Conservation (phyloP, 2,797 vertebrate species). For the Taeniopygia guttata region DNA sequence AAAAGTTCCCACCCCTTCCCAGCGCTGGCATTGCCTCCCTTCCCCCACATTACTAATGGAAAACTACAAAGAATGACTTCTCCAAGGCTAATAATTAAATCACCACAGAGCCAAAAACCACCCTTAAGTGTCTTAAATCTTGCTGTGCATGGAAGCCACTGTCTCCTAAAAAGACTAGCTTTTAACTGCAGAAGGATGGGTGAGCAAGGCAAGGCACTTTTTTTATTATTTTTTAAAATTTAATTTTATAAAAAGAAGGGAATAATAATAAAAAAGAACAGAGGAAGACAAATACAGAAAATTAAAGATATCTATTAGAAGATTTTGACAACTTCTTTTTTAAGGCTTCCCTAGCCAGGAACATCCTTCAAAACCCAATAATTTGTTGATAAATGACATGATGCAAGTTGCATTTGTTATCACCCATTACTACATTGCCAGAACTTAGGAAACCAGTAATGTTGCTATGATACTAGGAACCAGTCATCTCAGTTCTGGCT, state of each 20-base stretch:
- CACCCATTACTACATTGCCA: slow-evolving; percentile 21
- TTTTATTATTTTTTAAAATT: not conserved
- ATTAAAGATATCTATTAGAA: not conserved
- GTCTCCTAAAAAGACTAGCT: not conserved
- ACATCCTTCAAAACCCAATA: slow-evolving; percentile 2
- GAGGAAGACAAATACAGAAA: not conserved
- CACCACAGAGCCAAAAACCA: not conserved
- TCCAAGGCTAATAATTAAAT: not conserved
- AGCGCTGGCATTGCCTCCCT: not conserved
- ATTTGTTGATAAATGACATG: slow-evolving; percentile 53
- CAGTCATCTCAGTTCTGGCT: slow-evolving; percentile 50
- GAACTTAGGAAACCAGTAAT: slow-evolving; percentile 43
- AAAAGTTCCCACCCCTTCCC: not conserved
- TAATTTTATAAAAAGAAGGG: not conserved
- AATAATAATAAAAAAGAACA: not conserved
- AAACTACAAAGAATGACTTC: slow-evolving; percentile 26
- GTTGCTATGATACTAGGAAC: slow-evolving; percentile 62
- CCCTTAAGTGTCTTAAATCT: slow-evolving; percentile 4
- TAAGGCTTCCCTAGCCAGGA: not conserved
- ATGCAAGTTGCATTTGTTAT: slow-evolving; percentile 50
- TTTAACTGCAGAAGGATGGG: not conserved
- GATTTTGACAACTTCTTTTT: slow-evolving; percentile 36
- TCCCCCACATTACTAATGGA: not conserved
- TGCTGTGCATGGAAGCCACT: not conserved
- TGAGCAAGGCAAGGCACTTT: not conserved